Percentiles rank a stretch among this genome's conserved stretches.
phyloP scores from a whole-genome alignment of 1,140 invertebrate species.

The Pollicipes pollicipes region DNA sequence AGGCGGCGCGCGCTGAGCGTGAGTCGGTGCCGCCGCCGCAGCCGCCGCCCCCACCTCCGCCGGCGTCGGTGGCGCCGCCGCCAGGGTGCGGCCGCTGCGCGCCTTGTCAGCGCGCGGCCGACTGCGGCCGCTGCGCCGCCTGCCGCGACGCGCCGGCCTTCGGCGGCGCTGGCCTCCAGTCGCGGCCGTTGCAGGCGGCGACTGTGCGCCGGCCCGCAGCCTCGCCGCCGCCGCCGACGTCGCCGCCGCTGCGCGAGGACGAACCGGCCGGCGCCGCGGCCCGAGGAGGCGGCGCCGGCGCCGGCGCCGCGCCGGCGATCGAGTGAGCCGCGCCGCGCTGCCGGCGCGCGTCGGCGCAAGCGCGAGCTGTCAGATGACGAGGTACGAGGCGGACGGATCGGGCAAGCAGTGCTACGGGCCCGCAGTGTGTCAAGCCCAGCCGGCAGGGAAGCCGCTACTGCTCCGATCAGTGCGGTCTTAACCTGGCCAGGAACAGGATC shows the following conservation, averaged over 20 bases:
- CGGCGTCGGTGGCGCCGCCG: background rate
- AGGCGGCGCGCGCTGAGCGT: background rate
- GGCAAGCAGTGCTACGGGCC: slow-evolving; percentile 71
- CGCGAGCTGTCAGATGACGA: background rate
- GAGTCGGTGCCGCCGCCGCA: background rate
- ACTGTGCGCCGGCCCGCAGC: background rate
- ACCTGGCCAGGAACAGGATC: slow-evolving; percentile 67
- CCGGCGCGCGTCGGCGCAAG: background rate
- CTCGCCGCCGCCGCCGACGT: too few relatives aligned
- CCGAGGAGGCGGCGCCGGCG: background rate
- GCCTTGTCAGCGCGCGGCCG: background rate
- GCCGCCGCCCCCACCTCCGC: background rate
- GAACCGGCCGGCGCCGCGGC: background rate
- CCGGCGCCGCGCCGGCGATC: background rate
- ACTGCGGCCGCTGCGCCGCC: background rate
- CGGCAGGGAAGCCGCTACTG: slow-evolving; percentile 83
- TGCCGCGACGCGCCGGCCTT: background rate
- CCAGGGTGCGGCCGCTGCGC: background rate
- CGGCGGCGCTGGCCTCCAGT: too few relatives aligned
- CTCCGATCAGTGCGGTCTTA: slow-evolving; percentile 78
- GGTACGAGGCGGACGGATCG: background rate
- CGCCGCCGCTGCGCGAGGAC: background rate
- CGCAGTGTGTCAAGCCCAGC: slow-evolving; percentile 59
- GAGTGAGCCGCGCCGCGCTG: background rate
- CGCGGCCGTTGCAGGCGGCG: background rate